Conservation (phyloP, 2,888 invertebrate species). For the Phalangium opilio region DNA sequence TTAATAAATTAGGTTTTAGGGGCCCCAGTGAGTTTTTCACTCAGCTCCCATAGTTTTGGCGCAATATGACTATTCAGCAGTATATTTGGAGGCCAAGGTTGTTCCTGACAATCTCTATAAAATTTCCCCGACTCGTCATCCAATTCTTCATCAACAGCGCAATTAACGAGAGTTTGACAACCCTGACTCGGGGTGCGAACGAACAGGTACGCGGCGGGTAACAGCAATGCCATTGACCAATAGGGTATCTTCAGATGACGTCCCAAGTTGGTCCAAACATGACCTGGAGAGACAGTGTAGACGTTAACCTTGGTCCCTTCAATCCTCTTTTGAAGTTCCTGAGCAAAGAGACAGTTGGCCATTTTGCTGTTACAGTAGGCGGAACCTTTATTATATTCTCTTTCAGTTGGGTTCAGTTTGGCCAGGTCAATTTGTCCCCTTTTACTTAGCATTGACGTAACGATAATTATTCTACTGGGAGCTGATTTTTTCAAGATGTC, state of each 20-base stretch:
- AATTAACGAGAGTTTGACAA: conserved; percentile 58
- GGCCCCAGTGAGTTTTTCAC: conserved; percentile 10
- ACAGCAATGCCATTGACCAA: conserved; percentile 54
- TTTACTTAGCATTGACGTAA: conserved; percentile 23
- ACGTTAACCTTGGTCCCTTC: conserved; percentile 12
- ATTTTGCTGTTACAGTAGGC: conserved; percentile 29
- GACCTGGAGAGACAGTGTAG: conserved; percentile 48
- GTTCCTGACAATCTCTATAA: conserved; percentile 50
- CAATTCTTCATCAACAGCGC: conserved; percentile 53
- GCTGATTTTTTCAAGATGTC: conserved; percentile 19
- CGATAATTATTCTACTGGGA: conserved; percentile 21
- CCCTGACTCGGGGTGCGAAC: conserved; percentile 60
- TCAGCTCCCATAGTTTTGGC: conserved; percentile 20
- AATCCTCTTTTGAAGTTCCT: conserved; percentile 24
- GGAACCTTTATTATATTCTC: conserved; percentile 15
- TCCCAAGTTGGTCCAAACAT: conserved; percentile 59
- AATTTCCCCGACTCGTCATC: conserved; percentile 50
- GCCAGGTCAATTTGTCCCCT: conserved; percentile 17
- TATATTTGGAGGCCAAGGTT: conserved; percentile 3
- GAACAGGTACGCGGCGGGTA: conserved; percentile 51
- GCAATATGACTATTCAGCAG: conserved; percentile 16
- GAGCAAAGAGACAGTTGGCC: conserved; percentile 28
- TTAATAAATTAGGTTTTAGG: too few species aligned
- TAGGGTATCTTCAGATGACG: conserved; percentile 47
- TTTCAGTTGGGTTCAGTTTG: conserved; percentile 20